Evolutionary conservation across 2,113 vertebrate genomes (phyloP).

Genomic region (Rhinolophus sinicus): DNA sequence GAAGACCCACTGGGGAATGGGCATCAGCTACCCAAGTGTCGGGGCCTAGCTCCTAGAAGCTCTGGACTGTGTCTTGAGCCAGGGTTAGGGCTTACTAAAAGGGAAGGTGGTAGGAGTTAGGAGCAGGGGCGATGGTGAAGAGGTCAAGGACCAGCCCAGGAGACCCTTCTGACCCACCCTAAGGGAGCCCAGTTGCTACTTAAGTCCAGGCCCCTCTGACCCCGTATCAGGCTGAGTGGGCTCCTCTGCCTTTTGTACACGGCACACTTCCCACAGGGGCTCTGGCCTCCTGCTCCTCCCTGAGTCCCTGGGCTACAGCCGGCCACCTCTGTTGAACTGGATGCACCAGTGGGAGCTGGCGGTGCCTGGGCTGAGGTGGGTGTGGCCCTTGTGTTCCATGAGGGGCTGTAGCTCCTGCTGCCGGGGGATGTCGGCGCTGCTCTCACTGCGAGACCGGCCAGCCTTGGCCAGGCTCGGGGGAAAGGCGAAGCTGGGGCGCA

Average conservation of each 20-base stretch:
- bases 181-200: background rate
- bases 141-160: constrained; percentile 49
- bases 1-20: constrained; percentile 3
- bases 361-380: constrained; percentile 80
- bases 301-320: constrained; percentile 81
- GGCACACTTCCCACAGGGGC: background rate
- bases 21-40: background rate
- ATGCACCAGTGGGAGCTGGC: constrained; percentile 83
- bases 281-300: background rate
- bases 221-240: background rate
- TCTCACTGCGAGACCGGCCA: constrained; percentile 84
- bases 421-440: constrained; percentile 80
- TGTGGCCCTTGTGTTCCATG: constrained; percentile 86
- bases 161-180: constrained; percentile 31
- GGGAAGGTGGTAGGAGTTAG: background rate
- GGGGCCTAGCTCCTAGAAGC: background rate
- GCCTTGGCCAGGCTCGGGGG: constrained; percentile 82
- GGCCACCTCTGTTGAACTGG: constrained; percentile 86
- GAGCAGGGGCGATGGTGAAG: constrained; percentile 7
- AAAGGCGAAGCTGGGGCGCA: constrained; percentile 87
- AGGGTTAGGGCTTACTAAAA: background rate
- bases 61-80: constrained; percentile 22
- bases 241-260: background rate
- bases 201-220: constrained; percentile 22
- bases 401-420: constrained; percentile 92